Evolutionary conservation across 1,140 invertebrate species (phyloP), one percentile per base, ranked within the genome.

Genomic region (Ostrea denselamellosa): DNA sequence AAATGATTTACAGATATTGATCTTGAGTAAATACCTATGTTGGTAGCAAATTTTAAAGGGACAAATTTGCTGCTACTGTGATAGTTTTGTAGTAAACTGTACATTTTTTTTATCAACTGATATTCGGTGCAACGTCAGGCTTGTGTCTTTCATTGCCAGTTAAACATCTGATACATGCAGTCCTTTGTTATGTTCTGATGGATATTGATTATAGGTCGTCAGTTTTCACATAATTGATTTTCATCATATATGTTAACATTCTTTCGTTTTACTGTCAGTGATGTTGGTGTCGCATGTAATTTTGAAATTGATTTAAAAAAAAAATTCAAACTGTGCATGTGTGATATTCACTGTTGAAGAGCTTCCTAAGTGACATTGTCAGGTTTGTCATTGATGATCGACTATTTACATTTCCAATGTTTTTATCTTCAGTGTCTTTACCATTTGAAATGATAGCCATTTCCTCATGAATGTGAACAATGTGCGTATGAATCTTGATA

Each of bases 1-100:
- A 25, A 77, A 25, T 71, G 22, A 77, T 77, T 28, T 77, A 77
- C 68, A 34, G 28, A 14, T 77, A 77, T 77, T 34, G 25, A 77
- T 77, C 68, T 77, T 14, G 14, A 34, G 28, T 77, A 77, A 77
- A 77, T 77, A 77, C 68, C 68, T 34, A 77, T 34, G 68, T 77
- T 77, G 28, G 28, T 25, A 77, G 68, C 28, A 77, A 71, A 77
- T 28, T 77, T 77, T 77, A 77, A 44, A 77, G 9, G 28, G 68
- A 77, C 68, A 77, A 44, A 0, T 28, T 34, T 77, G 14, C 10
- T 28, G 68, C 68, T 77, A 77, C 68, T 77, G 68, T 77, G 9
- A 34, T 34, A 77, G 8, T 77, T 77, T 25, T 77, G 68, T n/a
- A 25, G 9, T 8, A 9, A 10, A 58, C 56, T n/a, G 17, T 62